phyloP scores from a whole-genome alignment of 2,888 invertebrate species.

The Meta bourneti region DNA sequence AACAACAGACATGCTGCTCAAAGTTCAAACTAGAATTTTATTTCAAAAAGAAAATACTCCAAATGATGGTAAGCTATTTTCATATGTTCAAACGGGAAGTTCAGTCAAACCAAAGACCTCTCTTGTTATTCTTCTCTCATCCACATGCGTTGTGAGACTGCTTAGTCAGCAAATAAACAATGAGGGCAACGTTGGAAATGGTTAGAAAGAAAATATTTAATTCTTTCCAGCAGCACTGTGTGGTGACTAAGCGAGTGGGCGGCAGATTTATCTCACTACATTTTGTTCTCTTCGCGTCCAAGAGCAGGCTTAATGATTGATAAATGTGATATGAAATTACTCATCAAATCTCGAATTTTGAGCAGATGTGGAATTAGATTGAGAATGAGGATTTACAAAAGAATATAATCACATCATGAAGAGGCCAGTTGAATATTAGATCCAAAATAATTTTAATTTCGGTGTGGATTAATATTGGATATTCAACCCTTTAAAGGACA shows the following conservation, averaged over 20 bases:
- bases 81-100: no score
- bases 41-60: no score
- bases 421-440: no score
- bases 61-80: no score
- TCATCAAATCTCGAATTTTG: background rate
- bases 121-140: background rate
- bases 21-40: no score
- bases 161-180: constrained; percentile 30
- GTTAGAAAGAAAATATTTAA: constrained; percentile 6
- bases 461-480: no score
- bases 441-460: no score
- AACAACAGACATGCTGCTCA: no score
- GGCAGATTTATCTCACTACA: background rate
- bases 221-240: background rate
- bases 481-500: no score
- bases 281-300: background rate
- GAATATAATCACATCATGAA: no score
- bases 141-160: constrained; percentile 61
- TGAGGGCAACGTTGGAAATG: background rate
- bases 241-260: constrained; percentile 1
- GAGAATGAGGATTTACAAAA: background rate
- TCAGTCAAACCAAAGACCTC: no score
- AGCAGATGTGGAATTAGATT: background rate
- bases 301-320: background rate
- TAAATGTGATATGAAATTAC: background rate